phyloP scores from a whole-genome alignment of 2,797 vertebrate genomes.

The Melanogrammus aeglefinus region DNA sequence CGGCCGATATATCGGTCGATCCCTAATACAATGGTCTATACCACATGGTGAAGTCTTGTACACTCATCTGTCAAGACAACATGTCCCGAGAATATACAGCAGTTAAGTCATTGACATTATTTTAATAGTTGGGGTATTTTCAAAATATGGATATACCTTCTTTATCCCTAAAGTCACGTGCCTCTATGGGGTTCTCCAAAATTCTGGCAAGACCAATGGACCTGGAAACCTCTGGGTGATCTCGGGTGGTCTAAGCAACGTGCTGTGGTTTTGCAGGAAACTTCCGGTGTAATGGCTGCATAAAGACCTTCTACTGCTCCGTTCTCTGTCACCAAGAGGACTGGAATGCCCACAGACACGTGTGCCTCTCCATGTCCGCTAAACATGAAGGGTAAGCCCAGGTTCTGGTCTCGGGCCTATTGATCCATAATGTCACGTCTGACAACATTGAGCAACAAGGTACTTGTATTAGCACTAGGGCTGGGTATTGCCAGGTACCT shows the following conservation, averaged over 20 bases:
- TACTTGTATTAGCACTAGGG: background rate
- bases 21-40: too few relatives aligned
- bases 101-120: background rate
- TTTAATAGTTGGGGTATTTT: background rate
- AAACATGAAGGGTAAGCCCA: constrained; percentile 47
- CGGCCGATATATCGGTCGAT: too few relatives aligned
- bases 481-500: too few relatives aligned
- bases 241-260: background rate
- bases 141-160: background rate
- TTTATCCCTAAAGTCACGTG: background rate
- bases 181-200: background rate
- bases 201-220: background rate
- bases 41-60: too few relatives aligned
- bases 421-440: background rate
- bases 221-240: background rate
- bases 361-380: constrained; percentile 69
- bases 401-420: background rate
- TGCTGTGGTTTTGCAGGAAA: constrained; percentile 65
- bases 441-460: background rate
- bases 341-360: constrained; percentile 79
- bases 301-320: constrained; percentile 84
- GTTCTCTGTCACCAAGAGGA: constrained; percentile 82
- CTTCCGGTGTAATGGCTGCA: constrained; percentile 82
- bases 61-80: background rate
- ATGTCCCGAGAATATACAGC: background rate